Evolutionary conservation across 2,888 invertebrate genomes (phyloP), one percentile per base, ranked within the genome.

Genomic region (Euclidia mi): DNA sequence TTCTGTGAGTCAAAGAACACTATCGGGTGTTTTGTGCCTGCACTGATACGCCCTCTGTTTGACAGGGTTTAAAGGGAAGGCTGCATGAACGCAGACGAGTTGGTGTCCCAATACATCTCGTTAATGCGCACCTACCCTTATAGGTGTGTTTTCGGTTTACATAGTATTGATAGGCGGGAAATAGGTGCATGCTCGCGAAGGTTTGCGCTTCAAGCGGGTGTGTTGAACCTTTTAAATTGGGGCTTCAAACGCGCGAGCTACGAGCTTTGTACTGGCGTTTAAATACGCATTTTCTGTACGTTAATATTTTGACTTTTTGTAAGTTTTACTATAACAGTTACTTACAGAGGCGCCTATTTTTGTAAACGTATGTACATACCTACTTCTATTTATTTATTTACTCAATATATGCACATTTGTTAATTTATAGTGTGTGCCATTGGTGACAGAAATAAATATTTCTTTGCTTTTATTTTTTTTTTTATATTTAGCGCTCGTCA

Each of bases 1-100:
- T 93, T 90, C 90, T 92, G 90, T 90, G 67, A 81, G 86, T 88
- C 82, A 90, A 92, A 92, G 92, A 92, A 93, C 90, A 90, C 92
- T 92, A 94, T 94, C 90, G 91, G 91, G 87, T 91, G 94, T 91
- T 91, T 90, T 90, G 87, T 90, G 81, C 85, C 65, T 76, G 79
- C 83, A 81, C 87, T 87, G 87, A 89, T 90, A 87, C 85, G 79
- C 82, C 84, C 84, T 82, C 78, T 85, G 83, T 90, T 90, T 90
- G 88, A 89, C 85, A 84, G 83, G 66, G 79, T 81, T 88, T 92
- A 90, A 91, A 92, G 89, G 85, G 84, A 56, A 82, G 84, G 82
- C 84, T 60, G 74, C 62, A 64, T 81, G 83, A 82, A 84, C 61
- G 73, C 61, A 62, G 68, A 76, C 61, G 67, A 59, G 65, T 71